Evolutionary conservation across 2,888 invertebrate genomes (phyloP).

Genomic region (Scaptomyza tumidula): DNA sequence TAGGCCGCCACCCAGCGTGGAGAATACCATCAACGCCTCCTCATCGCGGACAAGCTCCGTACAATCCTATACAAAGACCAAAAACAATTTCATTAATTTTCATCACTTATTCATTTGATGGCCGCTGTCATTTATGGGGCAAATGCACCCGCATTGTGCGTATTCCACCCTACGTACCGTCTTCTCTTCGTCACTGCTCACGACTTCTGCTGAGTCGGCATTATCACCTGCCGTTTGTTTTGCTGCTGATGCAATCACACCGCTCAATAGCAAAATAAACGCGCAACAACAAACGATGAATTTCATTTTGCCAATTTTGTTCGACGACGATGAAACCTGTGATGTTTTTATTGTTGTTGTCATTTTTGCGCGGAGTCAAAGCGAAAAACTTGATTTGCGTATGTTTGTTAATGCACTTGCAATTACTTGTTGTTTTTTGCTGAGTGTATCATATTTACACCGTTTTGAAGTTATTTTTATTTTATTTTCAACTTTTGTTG

Average conservation of each 20-base stretch:
- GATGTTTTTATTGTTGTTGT: slow-evolving; percentile 28
- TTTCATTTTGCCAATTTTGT: slow-evolving; percentile 71
- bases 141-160: slow-evolving; percentile 33
- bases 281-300: slow-evolving; percentile 63
- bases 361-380: slow-evolving; percentile 34
- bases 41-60: slow-evolving; percentile 89
- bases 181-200: slow-evolving; percentile 66
- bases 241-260: slow-evolving; percentile 71
- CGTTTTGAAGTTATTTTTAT: slow-evolving; percentile 7
- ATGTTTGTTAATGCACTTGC: slow-evolving; percentile 44
- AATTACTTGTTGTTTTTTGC: slow-evolving; percentile 41
- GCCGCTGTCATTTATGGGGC: slow-evolving; percentile 3
- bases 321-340: slow-evolving; percentile 16
- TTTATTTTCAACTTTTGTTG: slow-evolving; percentile 21
- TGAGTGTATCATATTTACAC: slow-evolving; percentile 51
- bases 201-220: slow-evolving; percentile 75
- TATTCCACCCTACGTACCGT: slow-evolving; percentile 48
- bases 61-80: slow-evolving; percentile 81
- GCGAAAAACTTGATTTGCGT: slow-evolving; percentile 26
- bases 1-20: slow-evolving; percentile 96
- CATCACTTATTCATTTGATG: slow-evolving; percentile 28
- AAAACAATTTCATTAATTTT: slow-evolving; percentile 38
- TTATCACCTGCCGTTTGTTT: slow-evolving; percentile 41
- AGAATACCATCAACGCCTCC: slow-evolving; percentile 92
- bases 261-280: slow-evolving; percentile 64